Conservation (phyloP, 2,113 vertebrate species). For the Micromys minutus region DNA sequence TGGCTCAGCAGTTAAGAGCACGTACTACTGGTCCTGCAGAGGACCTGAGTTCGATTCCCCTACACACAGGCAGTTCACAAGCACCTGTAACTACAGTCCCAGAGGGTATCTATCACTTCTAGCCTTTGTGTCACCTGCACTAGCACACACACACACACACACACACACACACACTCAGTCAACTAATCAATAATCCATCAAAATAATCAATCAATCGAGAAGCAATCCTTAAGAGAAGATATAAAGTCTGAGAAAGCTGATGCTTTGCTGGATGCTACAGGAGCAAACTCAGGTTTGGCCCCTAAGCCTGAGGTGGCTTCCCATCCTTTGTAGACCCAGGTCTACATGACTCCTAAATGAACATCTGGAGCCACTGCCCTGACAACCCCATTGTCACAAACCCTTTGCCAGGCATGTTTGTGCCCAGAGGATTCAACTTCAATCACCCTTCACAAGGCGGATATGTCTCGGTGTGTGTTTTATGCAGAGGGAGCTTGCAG, state of each 20-base stretch:
- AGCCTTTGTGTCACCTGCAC: not conserved
- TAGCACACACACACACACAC: no score
- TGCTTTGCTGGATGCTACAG: not conserved
- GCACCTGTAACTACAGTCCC: not conserved
- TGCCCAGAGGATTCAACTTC: not conserved
- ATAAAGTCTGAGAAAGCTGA: not conserved
- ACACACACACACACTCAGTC: not conserved
- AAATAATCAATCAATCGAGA: not conserved
- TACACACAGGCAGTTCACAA: not conserved
- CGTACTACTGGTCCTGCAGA: no score
- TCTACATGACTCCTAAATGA: not conserved
- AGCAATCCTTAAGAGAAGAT: not conserved
- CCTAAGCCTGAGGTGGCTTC: not conserved
- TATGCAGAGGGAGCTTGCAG: not conserved
- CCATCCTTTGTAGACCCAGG: not conserved
- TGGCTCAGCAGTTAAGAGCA: not conserved
- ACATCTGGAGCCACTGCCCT: not conserved
- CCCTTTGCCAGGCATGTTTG: not conserved
- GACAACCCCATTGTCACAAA: not conserved
- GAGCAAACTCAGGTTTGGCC: not conserved
- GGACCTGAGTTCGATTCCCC: not conserved
- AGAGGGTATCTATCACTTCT: not conserved
- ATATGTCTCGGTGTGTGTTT: not conserved
- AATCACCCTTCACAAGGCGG: not conserved
- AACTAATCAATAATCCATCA: no score